phyloP scores from a whole-genome alignment of 2,113 vertebrate species.

The Ptilonorhynchus violaceus region DNA sequence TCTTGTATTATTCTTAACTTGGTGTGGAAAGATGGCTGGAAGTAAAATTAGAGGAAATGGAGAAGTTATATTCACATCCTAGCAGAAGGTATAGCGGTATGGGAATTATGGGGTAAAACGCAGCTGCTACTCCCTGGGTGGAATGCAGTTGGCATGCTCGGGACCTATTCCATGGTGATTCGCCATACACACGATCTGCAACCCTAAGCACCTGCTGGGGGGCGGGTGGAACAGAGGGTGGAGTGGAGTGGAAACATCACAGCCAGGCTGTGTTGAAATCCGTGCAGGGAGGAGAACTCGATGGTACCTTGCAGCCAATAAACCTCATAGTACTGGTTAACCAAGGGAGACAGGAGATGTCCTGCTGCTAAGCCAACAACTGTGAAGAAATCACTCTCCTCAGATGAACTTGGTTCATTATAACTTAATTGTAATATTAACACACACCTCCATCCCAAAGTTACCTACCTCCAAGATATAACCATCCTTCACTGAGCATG shows the following conservation, averaged over 20 bases:
- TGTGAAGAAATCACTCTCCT: background rate
- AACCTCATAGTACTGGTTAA: background rate
- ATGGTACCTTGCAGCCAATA: background rate
- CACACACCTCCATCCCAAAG: fast-evolving
- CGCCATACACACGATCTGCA: too few species aligned
- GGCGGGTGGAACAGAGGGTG: background rate
- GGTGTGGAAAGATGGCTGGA: background rate
- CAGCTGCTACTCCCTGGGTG: background rate
- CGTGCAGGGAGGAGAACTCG: background rate
- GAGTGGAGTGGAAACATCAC: background rate
- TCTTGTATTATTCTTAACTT: background rate
- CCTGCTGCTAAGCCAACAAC: background rate
- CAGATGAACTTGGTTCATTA: background rate
- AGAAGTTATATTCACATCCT: background rate
- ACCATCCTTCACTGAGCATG: background rate
- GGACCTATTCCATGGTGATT: background rate
- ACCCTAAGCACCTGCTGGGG: background rate
- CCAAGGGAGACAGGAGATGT: background rate
- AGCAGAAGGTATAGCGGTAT: background rate
- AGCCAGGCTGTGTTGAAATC: background rate
- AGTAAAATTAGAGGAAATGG: background rate
- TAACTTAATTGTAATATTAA: background rate
- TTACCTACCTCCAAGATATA: too few species aligned
- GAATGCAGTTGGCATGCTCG: background rate
- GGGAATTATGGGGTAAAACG: background rate